Conservation (phyloP, 1,140 invertebrate genomes). For the Plodia interpunctella region DNA sequence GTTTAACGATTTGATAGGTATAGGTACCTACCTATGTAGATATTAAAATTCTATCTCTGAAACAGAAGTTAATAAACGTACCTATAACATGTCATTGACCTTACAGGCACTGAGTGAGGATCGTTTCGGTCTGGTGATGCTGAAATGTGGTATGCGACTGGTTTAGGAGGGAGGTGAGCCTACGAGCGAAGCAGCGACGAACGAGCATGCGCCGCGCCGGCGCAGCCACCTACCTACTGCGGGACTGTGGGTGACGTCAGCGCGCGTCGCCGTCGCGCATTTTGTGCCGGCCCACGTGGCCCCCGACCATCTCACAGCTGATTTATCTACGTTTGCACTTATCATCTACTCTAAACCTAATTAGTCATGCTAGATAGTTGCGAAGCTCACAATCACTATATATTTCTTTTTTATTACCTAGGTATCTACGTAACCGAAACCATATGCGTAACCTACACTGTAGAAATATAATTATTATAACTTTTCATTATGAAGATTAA, state of each 20-base stretch:
- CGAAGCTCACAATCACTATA: too few species aligned
- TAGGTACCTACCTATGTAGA: not conserved
- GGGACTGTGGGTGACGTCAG: slow-evolving; percentile 62
- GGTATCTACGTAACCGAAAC: too few species aligned
- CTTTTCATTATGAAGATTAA: too few species aligned
- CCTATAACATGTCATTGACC: slow-evolving; percentile 52
- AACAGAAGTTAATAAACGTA: slow-evolving; percentile 15
- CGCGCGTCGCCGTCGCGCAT: slow-evolving; percentile 36
- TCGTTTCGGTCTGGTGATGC: slow-evolving; percentile 59
- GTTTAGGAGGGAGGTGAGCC: slow-evolving; percentile 44
- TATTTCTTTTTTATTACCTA: too few species aligned
- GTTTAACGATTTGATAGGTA: not conserved
- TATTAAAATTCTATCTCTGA: too few species aligned
- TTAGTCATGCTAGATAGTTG: too few species aligned
- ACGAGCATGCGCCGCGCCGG: slow-evolving; percentile 30
- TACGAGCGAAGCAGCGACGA: slow-evolving; percentile 44
- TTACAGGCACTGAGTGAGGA: slow-evolving; percentile 31
- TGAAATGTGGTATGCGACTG: slow-evolving; percentile 69
- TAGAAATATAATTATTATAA: too few species aligned
- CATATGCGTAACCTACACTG: too few species aligned
- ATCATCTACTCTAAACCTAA: not conserved
- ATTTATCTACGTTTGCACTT: slow-evolving; percentile 23
- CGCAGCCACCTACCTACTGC: slow-evolving; percentile 26
- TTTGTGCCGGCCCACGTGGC: slow-evolving; percentile 51
- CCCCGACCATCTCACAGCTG: slow-evolving; percentile 45